Evolutionary conservation across 2,888 invertebrate genomes (phyloP).

Genomic region (Hirtodrosophila cameraria): DNA sequence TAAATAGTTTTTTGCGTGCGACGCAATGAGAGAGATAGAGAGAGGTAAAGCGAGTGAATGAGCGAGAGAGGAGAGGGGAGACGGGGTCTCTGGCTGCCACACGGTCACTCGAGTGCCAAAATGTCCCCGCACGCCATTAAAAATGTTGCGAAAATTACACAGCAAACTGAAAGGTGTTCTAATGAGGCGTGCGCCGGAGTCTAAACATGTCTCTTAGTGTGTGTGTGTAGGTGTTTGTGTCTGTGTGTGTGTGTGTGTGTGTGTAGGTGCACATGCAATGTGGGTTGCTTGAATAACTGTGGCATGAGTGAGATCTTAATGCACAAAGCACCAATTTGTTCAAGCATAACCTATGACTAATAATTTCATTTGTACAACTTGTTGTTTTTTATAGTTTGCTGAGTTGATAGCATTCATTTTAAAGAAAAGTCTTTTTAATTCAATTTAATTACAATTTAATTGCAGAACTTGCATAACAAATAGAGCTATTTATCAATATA

Average conservation of each 20-base stretch:
- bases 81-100: conserved; percentile 48
- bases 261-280: conserved; percentile 22
- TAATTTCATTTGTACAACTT: conserved; percentile 17
- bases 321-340: conserved; percentile 16
- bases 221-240: conserved; percentile 10
- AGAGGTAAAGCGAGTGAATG: not conserved
- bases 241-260: conserved; percentile 10
- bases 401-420: too few relatives aligned
- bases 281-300: conserved; percentile 52
- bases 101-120: conserved; percentile 76
- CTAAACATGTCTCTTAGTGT: conserved; percentile 13
- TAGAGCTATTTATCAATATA: too few relatives aligned
- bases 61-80: not conserved
- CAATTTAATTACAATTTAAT: too few relatives aligned
- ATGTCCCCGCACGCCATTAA: conserved; percentile 78
- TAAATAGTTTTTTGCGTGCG: conserved; percentile 78
- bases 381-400: not conserved
- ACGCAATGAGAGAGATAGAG: conserved; percentile 46
- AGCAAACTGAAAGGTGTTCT: conserved; percentile 77
- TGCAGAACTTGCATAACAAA: too few relatives aligned
- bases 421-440: too few relatives aligned
- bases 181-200: conserved; percentile 74
- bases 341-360: conserved; percentile 29
- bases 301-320: conserved; percentile 54
- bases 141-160: conserved; percentile 76